A percentile compares a stretch with the other conserved stretches of the same genome.
phyloP scores from a whole-genome alignment of 2,797 vertebrate species.

The Molossus molossus region DNA sequence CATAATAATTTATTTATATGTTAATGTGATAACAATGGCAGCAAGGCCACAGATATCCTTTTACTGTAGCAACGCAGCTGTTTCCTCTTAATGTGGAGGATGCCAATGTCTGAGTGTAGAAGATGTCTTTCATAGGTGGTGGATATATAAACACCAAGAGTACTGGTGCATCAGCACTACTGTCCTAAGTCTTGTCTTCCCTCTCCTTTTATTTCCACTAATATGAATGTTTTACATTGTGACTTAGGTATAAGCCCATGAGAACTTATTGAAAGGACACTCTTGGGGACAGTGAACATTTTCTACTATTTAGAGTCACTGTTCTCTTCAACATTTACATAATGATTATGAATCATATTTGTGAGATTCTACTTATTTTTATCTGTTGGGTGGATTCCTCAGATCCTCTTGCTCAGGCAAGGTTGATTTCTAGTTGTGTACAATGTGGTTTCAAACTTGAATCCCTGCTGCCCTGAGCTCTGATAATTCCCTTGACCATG shows the following conservation, averaged over 20 bases:
- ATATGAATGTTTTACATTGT: not conserved
- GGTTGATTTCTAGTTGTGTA: not conserved
- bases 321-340: not conserved
- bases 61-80: not conserved
- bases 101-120: not conserved
- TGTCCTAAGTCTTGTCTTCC: not conserved
- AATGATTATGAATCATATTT: not conserved
- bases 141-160: not conserved
- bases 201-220: not conserved
- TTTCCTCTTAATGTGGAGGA: not conserved
- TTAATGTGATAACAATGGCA: not conserved
- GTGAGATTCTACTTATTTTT: not conserved
- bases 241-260: not conserved
- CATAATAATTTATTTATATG: not conserved
- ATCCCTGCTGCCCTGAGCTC: not conserved
- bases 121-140: not conserved
- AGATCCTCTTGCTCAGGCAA: not conserved
- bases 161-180: not conserved
- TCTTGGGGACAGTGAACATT: not conserved
- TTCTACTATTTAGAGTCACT: not conserved
- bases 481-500: not conserved
- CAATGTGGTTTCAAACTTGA: not conserved
- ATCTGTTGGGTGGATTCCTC: not conserved
- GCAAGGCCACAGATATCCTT: not conserved
- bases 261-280: not conserved